Evolutionary conservation across 2,888 invertebrate species (phyloP), one percentile per base, ranked within the genome.

Genomic region (Xestoiulus laeticollis): DNA sequence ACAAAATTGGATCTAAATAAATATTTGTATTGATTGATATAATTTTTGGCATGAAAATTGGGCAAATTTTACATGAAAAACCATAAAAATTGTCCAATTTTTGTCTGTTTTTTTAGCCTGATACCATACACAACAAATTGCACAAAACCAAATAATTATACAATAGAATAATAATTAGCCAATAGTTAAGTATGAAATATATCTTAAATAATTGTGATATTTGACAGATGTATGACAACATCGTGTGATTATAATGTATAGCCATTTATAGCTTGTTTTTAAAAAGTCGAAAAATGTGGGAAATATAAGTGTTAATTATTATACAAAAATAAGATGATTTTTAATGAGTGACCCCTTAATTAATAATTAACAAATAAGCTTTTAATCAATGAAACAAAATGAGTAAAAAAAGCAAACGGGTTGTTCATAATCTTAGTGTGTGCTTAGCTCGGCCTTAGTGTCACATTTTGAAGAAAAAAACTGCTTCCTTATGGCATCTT

Each of bases 121-220:
- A 59, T 19, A n/a, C 8, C 59, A 59, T 22, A 22, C 59, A 22
- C 22, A 59, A 59, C 22, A 6, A 59, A 59, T 6, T 59, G 59
- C 22, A 48, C 48, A 48, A 48, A n/a, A n/a, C n/a, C n/a, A n/a
- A 8, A 22, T 48, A 48, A n/a, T 59, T n/a, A 59, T n/a, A 59
- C 1, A 59, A n/a, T 59, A 59, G 59, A n/a, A 4, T n/a, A 59
- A n/a, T 59, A 59, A 59, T 59, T 59, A 59, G n/a, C n/a, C 59
- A 8, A 59, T 59, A 59, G 59, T 59, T 59, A 59, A 19, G 59
- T 59, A 59, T 59, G 59, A 59, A 22, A 59, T 59, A 22, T 59
- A 59, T 59, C n/a, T 59, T 59, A 59, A 59, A 59, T 59, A 59
- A 59, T 59, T 59, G 59, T 59, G 59, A 59, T 59, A 59, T 59